Evolutionary conservation across 2,113 vertebrate species (phyloP), one percentile per base, ranked within the genome.

Genomic region (Eidolon helvum): DNA sequence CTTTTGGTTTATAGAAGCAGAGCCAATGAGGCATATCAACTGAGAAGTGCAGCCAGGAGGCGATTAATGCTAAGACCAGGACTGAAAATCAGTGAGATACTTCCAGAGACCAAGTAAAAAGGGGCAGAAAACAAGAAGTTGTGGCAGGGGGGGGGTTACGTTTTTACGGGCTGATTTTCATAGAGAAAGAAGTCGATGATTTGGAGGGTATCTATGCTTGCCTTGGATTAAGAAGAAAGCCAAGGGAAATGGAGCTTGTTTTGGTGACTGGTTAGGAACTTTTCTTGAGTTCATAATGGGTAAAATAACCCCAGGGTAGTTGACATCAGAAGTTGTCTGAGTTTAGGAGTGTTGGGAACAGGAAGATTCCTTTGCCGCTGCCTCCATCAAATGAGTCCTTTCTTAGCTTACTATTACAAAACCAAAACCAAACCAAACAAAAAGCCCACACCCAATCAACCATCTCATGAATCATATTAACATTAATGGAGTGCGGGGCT

Each of bases 111-210:
- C 66, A 71, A 77, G 72, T 35, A 55, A 69, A 59, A 57, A 8
- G 22, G 21, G 18, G 3, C 38, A 72, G 57, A n/a, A 89, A 83
- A 18, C 71, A 71, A 90, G 63, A 91, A 91, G 30, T 1, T 85
- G 33, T 33, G 18, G 22, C 11, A 65, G 45, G 50, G 72, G 90
- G 50, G 63, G 74, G 55, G 69, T 94, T 28, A 82, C 82, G 28
- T 88, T 96, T 87, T 53, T 33, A 35, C 30, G 33, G 28, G 30
- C 68, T 83, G 43, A 87, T 79, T 96, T 95, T 40, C 87, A 82
- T 2, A 2, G 38, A 66, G 72, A 91, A 91, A 55, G 14, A 75
- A 83, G 57, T 38, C 7, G 12, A 30, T 72, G 55, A 79, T 80
- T 55, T 84, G 59, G 18, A 57, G 43, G 33, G 22, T 72, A 26